These are phyloP conservation scores for Synanceia verrucosa DNA, from an alignment of 2,797 vertebrate genomes.

Conservation along the genomic window DNA sequence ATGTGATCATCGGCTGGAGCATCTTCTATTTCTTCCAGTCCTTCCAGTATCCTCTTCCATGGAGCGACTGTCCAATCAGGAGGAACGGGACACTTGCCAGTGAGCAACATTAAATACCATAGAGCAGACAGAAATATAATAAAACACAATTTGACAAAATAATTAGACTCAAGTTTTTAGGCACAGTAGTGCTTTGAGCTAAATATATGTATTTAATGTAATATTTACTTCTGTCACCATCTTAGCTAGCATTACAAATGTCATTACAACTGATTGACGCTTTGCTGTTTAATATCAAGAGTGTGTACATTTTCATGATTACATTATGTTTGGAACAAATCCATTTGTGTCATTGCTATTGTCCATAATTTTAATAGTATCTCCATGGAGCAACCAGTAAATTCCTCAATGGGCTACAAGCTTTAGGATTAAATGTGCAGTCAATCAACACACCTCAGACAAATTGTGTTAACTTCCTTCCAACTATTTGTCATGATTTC, in stretches of 20 bases:
- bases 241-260: too few species aligned
- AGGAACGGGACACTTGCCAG: constrained; percentile 80
- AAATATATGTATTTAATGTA: too few species aligned
- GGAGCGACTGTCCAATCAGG: constrained; percentile 88
- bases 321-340: not conserved
- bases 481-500: constrained; percentile 19
- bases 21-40: constrained; percentile 97
- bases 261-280: not conserved
- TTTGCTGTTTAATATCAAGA: constrained; percentile 7
- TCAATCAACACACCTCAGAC: not conserved
- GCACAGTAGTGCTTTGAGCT: not conserved
- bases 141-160: not conserved
- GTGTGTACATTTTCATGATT: constrained; percentile 7
- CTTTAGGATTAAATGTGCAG: not conserved
- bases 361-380: not conserved
- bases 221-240: too few species aligned
- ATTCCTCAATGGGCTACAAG: not conserved
- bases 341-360: not conserved
- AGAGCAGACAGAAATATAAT: not conserved
- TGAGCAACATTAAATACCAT: constrained; percentile 43
- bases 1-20: constrained; percentile 97
- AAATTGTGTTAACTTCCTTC: constrained; percentile 8
- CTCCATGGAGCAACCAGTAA: not conserved
- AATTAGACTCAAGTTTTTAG: not conserved
- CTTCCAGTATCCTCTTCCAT: constrained; percentile 69